A percentile compares a stretch with the other conserved stretches of the same genome.
Conservation (phyloP, 2,888 invertebrate genomes). For the Platynereis dumerilii region DNA sequence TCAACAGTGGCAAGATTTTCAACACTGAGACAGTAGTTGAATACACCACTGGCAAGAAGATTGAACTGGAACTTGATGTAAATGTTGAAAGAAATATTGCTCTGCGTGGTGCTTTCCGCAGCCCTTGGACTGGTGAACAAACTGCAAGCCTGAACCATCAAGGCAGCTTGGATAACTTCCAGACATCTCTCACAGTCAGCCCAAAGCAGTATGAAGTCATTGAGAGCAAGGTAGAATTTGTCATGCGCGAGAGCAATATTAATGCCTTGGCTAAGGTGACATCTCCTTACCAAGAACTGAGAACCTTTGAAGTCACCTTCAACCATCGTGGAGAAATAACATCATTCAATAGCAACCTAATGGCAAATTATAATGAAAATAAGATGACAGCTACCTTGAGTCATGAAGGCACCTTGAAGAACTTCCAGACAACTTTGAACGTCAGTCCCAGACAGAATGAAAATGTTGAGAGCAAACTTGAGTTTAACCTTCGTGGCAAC, state of each 20-base stretch:
- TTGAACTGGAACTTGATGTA: conserved; percentile 10
- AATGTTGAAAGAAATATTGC: not conserved
- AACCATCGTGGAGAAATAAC: conserved; percentile 1
- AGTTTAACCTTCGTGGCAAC: conserved; percentile 9
- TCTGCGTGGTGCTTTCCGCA: not conserved
- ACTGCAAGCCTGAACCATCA: conserved; percentile 6
- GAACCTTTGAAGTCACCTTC: too few relatives aligned
- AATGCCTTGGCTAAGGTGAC: too few relatives aligned
- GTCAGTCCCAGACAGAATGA: not conserved
- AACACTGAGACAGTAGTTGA: conserved; percentile 9
- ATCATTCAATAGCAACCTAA: not conserved
- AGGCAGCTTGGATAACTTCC: conserved; percentile 17
- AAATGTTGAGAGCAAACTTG: not conserved
- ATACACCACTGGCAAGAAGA: conserved; percentile 17
- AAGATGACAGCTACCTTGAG: not conserved
- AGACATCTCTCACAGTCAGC: conserved; percentile 8
- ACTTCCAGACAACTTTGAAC: conserved; percentile 14
- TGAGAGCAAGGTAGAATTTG: not conserved
- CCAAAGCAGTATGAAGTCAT: not conserved
- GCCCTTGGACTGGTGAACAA: conserved; percentile 10
- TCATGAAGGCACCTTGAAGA: not conserved
- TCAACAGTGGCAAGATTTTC: conserved; percentile 13
- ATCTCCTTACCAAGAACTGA: too few relatives aligned
- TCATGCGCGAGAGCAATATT: too few relatives aligned
- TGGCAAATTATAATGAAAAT: not conserved